Evolutionary conservation across 2,113 vertebrate species (phyloP), one percentile per base, ranked within the genome.

Genomic region (Indicator indicator): DNA sequence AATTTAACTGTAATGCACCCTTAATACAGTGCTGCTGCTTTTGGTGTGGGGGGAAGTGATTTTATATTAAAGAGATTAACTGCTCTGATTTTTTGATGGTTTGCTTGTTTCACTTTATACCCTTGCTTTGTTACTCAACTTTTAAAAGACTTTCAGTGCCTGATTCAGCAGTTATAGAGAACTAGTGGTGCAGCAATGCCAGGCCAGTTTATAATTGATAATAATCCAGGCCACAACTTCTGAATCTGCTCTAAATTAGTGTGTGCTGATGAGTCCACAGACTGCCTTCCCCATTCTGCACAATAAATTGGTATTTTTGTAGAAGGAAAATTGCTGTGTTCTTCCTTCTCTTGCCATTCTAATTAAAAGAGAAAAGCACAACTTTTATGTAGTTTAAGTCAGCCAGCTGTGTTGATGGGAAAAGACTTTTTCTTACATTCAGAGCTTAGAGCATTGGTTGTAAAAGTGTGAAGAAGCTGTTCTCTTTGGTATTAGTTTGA

Each of bases 21-120:
- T 38, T 62, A 83, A 42, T 86, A 71, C 23, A 82, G 44, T 58
- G 75, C 82, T 93, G 54, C 78, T 91, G 56, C 86, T 96, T 44
- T 81, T 10, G 9, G 33, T 46, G 55, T 46, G 6, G 46, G 6
- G 24, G 36, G 12, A 52, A 30, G 23, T 26, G 5, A 86, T 93
- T 94, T 96, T 97, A 38, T 87, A 95, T 94, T 96, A 95, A 95
- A 94, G 58, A 83, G 14, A 58, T 64, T 46, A 95, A 90, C 81
- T 68, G 8, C 42, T 69, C 9, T 58, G 14, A 0, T 73, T 85
- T 95, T 40, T 77, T 19, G 84, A 52, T 86, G 60, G 68, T 60
- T 68, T 89, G 33, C 32, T 79, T 74, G 73, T 86, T 78, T 78
- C 62, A 52, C 33, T 80, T 89, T 58, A 14, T 30, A 12, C 46